A percentile compares a stretch with the other conserved stretches of the same genome.
Evolutionary conservation across 2,888 invertebrate genomes (phyloP).

Genomic region (Caenorhabditis sp.): DNA sequence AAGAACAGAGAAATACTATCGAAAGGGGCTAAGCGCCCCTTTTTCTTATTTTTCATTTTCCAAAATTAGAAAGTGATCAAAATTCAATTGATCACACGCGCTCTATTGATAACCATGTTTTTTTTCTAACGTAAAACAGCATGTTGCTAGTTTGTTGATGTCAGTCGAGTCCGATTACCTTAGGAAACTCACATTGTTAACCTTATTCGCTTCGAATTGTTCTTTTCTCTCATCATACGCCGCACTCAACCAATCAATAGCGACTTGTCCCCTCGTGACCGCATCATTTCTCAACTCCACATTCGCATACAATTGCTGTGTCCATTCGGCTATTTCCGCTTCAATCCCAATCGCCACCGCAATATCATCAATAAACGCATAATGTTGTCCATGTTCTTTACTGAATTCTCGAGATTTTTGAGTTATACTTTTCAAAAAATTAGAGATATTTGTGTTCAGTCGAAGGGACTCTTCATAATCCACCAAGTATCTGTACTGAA

Average conservation of each 20-base stretch:
- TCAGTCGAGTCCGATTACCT: too few species aligned
- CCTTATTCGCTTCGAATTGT: conserved; percentile 6
- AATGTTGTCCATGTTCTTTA: conserved; percentile 19
- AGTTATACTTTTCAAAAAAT: conserved; percentile 42
- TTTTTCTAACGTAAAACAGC: too few species aligned
- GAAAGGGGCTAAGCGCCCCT: too few species aligned
- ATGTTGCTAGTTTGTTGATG: too few species aligned
- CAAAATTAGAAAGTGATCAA: too few species aligned
- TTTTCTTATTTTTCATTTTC: too few species aligned
- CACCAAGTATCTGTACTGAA: conserved; percentile 47
- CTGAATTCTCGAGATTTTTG: conserved; percentile 11
- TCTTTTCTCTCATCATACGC: conserved; percentile 11
- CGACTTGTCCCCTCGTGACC: conserved; percentile 42
- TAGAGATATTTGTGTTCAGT: conserved; percentile 35
- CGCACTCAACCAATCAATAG: conserved; percentile 41
- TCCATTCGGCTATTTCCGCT: conserved; percentile 47
- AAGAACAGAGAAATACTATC: too few species aligned
- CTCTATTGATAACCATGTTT: too few species aligned
- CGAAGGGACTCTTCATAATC: conserved; percentile 54
- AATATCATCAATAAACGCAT: conserved; percentile 69
- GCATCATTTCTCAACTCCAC: conserved; percentile 57
- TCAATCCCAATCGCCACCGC: conserved; percentile 71
- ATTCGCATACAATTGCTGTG: conserved; percentile 50
- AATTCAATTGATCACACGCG: too few species aligned
- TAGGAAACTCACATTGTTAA: conserved; percentile 17